These are phyloP conservation scores for Stramonita haemastoma DNA, from an alignment of 2,888 invertebrate genomes.

Conservation along the genomic window DNA sequence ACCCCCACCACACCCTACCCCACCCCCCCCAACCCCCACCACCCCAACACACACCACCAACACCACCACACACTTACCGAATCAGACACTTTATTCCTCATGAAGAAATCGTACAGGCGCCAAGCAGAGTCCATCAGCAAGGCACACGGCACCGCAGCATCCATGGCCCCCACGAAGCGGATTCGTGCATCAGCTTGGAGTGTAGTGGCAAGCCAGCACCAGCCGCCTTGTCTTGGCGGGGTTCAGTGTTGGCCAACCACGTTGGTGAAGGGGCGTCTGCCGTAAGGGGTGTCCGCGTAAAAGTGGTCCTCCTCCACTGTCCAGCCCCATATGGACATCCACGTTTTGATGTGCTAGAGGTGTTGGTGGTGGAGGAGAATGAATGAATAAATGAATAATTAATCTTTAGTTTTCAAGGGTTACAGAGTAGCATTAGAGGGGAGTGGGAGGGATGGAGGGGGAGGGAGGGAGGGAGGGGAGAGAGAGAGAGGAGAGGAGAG, in stretches of 20 bases:
- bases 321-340: slow-evolving; percentile 87
- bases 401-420: no score
- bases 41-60: no score
- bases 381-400: no score
- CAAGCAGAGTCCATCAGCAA: slow-evolving; percentile 78
- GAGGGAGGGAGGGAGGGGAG: no score
- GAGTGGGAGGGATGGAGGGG: no score
- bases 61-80: slow-evolving; percentile 45
- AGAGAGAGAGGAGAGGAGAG: no score
- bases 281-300: slow-evolving; percentile 86
- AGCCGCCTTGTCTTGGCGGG: slow-evolving; percentile 85
- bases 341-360: slow-evolving; percentile 82
- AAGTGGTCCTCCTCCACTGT: slow-evolving; percentile 87
- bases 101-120: slow-evolving; percentile 69
- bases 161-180: slow-evolving; percentile 88
- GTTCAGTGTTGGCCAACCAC: slow-evolving; percentile 85
- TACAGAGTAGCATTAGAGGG: no score
- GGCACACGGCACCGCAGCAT: slow-evolving; percentile 95
- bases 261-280: slow-evolving; percentile 88
- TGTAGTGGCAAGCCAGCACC: slow-evolving; percentile 79
- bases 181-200: slow-evolving; percentile 84
- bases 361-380: background rate
- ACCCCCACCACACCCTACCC: no score
- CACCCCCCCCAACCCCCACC: no score
- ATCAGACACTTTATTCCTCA: slow-evolving; percentile 28